Evolutionary conservation across 2,113 vertebrate genomes (phyloP), one percentile per base, ranked within the genome.

Genomic region (Forbesichthys papilliferus): DNA sequence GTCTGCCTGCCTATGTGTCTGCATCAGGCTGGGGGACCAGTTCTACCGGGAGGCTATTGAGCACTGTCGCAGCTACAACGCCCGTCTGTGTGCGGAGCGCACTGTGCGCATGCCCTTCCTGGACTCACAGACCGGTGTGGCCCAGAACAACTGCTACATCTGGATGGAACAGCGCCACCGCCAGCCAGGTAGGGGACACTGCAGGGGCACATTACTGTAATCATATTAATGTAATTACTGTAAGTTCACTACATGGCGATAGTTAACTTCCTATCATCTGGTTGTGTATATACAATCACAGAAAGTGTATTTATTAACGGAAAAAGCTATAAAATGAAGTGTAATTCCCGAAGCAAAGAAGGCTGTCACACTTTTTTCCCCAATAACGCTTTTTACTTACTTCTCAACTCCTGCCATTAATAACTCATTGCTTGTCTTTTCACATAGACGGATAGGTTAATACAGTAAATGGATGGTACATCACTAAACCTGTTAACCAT

Each of bases 121-220:
- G 84, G 97, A 99, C 87, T 98, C 96, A 0, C 98, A 99, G 18
- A 99, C 97, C 0, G 96, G 98, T 0, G 97, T 99, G 11, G 96
- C 97, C 12, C 97, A 99, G 85, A 98, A 98, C 92, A 99, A 99
- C 91, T 99, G 97, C 91, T 99, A 98, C 92, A 99, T 99, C 91
- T 99, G 98, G 98, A 99, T 99, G 96, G 96, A 99, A 83, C 96
- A 96, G 80, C 89, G 94, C 66, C 97, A 99, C 77, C 93, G 97
- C 5, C 94, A 95, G 73, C 96, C 98, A 94, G 96, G 96, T 98
- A 80, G 79, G 92, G 59, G 20, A 20, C 47, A 18, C 46, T 56
- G 12, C 55, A 59, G 12, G 14, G 69, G 16, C n/a, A 10, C 8
- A n/a, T 27, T 27, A 27, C 27, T 27, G 27, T 27, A 27, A 27